phyloP scores from a whole-genome alignment of 2,797 vertebrate genomes.

The Monodelphis domestica region DNA sequence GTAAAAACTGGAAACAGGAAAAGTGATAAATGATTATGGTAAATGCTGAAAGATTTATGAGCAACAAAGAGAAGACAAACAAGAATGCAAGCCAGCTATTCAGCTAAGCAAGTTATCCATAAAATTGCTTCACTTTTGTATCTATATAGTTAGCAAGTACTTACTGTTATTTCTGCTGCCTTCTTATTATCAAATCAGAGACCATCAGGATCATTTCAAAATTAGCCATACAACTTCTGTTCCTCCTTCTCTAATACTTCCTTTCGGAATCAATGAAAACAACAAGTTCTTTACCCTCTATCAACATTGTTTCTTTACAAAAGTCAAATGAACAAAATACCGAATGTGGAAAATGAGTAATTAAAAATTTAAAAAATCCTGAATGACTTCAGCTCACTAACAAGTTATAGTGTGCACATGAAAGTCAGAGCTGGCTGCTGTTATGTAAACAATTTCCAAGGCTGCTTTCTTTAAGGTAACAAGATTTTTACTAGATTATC shows the following conservation, averaged over 20 bases:
- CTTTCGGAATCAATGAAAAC: conserved; percentile 15
- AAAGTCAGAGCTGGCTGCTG: conserved; percentile 71
- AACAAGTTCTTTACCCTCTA: conserved; percentile 29
- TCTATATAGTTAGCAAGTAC: conserved; percentile 20
- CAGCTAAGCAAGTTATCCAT: conserved; percentile 62
- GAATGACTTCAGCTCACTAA: conserved; percentile 56
- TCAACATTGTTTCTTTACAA: conserved; percentile 46
- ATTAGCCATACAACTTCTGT: conserved; percentile 22
- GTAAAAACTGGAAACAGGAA: conserved; percentile 94
- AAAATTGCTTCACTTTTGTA: conserved; percentile 53
- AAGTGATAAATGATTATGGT: conserved; percentile 90
- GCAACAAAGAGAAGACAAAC: conserved; percentile 87
- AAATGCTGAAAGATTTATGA: conserved; percentile 94
- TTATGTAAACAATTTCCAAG: conserved; percentile 80
- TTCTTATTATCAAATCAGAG: conserved; percentile 59
- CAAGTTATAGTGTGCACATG: conserved; percentile 59
- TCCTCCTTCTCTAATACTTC: conserved; percentile 45
- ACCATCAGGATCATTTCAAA: conserved; percentile 24
- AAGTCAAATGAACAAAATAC: not conserved
- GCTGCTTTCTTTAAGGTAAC: conserved; percentile 86
- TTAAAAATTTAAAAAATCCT: conserved; percentile 36
- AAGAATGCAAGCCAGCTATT: conserved; percentile 78
- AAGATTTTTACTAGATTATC: conserved; percentile 89
- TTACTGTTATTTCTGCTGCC: conserved; percentile 44
- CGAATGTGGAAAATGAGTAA: not conserved